phyloP scores from a whole-genome alignment of 2,888 invertebrate species.

The Xiphydria camelus region DNA sequence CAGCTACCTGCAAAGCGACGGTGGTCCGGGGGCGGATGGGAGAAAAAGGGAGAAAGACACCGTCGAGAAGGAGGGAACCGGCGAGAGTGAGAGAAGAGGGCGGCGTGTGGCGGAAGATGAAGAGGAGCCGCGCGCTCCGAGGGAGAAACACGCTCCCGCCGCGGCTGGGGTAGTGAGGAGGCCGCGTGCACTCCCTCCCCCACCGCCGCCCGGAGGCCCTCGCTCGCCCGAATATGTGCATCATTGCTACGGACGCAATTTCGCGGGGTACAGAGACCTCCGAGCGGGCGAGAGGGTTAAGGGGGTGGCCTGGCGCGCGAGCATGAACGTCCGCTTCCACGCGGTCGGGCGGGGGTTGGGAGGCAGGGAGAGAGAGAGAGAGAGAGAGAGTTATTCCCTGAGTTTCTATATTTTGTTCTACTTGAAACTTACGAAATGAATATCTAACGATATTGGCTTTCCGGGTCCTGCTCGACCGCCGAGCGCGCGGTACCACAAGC shows the following conservation, averaged over 20 bases:
- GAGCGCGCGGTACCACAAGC: no score
- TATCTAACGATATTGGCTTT: constrained; percentile 55
- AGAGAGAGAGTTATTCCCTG: constrained; percentile 32
- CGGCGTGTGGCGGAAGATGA: neutral
- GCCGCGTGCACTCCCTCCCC: no score
- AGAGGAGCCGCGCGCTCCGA: neutral
- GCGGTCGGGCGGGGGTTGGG: constrained; percentile 10
- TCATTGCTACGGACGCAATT: constrained; percentile 44
- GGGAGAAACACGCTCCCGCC: neutral
- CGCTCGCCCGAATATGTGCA: constrained; percentile 22
- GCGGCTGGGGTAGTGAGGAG: neutral
- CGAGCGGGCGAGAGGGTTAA: constrained; percentile 8
- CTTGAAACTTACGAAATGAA: constrained; percentile 56
- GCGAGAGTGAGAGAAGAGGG: no score
- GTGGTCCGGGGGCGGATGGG: neutral
- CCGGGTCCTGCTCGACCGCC: no score
- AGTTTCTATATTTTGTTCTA: constrained; percentile 54
- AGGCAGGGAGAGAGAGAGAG: constrained; percentile 16
- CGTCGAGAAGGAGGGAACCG: neutral
- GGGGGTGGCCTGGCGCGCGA: no score
- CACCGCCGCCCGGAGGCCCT: constrained; percentile 21
- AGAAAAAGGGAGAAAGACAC: neutral
- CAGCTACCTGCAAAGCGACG: constrained; percentile 1
- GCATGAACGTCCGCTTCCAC: no score
- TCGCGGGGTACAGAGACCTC: constrained; percentile 32